phyloP scores from a whole-genome alignment of 2,888 invertebrate species.

The Phytoseiulus persimilis region DNA sequence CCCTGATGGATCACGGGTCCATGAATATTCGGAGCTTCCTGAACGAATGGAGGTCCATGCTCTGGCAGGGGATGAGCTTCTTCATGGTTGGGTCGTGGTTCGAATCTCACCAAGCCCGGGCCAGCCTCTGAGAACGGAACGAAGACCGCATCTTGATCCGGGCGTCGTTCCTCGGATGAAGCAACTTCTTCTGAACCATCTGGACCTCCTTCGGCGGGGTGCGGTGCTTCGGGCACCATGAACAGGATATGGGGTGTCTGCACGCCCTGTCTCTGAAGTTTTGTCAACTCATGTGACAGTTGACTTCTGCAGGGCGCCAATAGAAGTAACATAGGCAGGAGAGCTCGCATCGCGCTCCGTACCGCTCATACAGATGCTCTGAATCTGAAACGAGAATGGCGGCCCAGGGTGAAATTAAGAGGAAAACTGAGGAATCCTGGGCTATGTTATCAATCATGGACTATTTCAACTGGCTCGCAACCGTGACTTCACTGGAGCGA shows the following conservation, averaged over 20 bases:
- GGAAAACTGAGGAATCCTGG: background rate
- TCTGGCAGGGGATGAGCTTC: slow-evolving; percentile 14
- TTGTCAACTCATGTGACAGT: slow-evolving; percentile 24
- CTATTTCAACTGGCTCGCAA: background rate
- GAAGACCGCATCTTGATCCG: background rate
- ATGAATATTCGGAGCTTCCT: background rate
- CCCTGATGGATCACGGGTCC: background rate
- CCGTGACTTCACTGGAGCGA: background rate
- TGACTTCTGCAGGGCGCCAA: slow-evolving; percentile 7
- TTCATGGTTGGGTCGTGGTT: background rate
- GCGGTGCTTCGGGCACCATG: slow-evolving; percentile 19
- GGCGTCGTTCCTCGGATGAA: slow-evolving; percentile 17
- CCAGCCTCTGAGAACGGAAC: background rate
- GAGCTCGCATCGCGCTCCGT: slow-evolving; percentile 24
- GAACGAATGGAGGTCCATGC: slow-evolving; percentile 16
- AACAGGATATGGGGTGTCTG: slow-evolving; percentile 28
- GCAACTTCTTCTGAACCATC: slow-evolving; percentile 29
- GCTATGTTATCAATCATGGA: background rate
- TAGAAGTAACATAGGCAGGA: slow-evolving; percentile 1
- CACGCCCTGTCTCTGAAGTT: slow-evolving; percentile 7
- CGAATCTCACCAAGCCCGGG: slow-evolving; percentile 5
- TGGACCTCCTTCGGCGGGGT: slow-evolving; percentile 13
- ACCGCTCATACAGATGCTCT: slow-evolving; percentile 13
- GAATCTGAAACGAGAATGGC: background rate
- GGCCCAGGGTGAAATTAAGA: background rate